Percentiles rank a stretch among this genome's conserved stretches.
These are phyloP conservation scores for Phyllostomus discolor DNA, from an alignment of 2,113 vertebrate species.

Conservation along the genomic window DNA sequence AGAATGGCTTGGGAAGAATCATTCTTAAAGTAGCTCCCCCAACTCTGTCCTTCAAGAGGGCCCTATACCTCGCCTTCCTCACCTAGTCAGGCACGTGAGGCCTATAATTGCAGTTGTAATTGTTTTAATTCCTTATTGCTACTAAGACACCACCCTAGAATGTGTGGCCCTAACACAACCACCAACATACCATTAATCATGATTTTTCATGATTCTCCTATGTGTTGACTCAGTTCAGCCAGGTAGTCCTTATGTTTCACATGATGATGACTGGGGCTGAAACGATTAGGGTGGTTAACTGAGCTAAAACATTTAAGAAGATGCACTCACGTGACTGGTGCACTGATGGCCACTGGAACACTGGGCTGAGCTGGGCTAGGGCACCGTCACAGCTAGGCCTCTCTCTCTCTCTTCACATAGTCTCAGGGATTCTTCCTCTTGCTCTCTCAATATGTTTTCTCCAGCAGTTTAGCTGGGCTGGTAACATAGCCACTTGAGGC, in stretches of 20 bases:
- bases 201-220: neutral
- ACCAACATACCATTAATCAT: neutral
- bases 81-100: neutral
- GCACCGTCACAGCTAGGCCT: rapidly evolving
- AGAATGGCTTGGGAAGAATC: neutral
- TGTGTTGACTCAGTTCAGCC: neutral
- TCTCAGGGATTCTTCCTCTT: neutral
- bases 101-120: neutral
- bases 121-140: neutral
- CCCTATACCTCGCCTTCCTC: neutral
- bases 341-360: neutral
- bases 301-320: neutral
- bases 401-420: neutral
- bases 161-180: neutral
- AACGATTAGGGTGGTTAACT: neutral
- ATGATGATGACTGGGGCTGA: neutral
- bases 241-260: neutral
- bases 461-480: neutral
- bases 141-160: neutral
- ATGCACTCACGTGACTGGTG: neutral
- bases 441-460: neutral
- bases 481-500: neutral
- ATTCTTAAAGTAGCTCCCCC: neutral
- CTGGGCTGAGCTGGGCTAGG: neutral
- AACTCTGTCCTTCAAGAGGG: neutral